Conservation (phyloP, 1,140 invertebrate genomes). For the Drosophila lowei region DNA sequence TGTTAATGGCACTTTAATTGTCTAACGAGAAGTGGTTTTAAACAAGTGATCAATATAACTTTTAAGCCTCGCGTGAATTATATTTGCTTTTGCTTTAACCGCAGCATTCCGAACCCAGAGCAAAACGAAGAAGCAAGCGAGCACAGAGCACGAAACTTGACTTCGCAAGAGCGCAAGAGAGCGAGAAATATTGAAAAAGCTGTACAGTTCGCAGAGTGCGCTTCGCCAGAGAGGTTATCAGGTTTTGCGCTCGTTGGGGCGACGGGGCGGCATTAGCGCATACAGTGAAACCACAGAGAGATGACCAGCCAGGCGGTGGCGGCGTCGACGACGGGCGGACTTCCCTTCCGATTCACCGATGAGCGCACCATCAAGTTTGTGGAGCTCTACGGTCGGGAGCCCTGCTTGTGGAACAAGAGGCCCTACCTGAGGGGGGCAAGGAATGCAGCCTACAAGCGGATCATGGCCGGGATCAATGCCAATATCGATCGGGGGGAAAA, state of each 20-base stretch:
- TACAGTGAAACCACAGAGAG: too few species aligned
- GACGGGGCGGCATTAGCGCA: too few species aligned
- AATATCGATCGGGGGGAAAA: conserved; percentile 20
- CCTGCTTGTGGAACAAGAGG: conserved; percentile 59
- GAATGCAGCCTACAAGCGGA: conserved; percentile 52
- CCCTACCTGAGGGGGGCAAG: conserved; percentile 44
- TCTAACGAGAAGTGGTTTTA: too few species aligned
- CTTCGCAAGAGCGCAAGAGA: conserved; percentile 18
- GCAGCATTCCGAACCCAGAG: too few species aligned
- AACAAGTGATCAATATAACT: too few species aligned
- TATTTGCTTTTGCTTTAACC: too few species aligned
- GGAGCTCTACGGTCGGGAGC: conserved; percentile 55
- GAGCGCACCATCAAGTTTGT: conserved; percentile 57
- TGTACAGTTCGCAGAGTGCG: too few species aligned
- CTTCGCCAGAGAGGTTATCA: too few species aligned
- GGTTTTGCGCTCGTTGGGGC: too few species aligned
- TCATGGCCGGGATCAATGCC: conserved; percentile 55
- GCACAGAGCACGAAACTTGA: conserved; percentile 2
- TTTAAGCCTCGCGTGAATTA: too few species aligned
- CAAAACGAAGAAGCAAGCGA: conserved; percentile 26
- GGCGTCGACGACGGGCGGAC: not conserved
- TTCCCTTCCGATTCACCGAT: conserved; percentile 63
- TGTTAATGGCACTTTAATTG: too few species aligned
- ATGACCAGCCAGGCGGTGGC: not conserved
- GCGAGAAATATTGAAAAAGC: conserved; percentile 2